A percentile compares a stretch with the other conserved stretches of the same genome.
Evolutionary conservation across 2,888 invertebrate genomes (phyloP).

Genomic region (Dryobota labecula): DNA sequence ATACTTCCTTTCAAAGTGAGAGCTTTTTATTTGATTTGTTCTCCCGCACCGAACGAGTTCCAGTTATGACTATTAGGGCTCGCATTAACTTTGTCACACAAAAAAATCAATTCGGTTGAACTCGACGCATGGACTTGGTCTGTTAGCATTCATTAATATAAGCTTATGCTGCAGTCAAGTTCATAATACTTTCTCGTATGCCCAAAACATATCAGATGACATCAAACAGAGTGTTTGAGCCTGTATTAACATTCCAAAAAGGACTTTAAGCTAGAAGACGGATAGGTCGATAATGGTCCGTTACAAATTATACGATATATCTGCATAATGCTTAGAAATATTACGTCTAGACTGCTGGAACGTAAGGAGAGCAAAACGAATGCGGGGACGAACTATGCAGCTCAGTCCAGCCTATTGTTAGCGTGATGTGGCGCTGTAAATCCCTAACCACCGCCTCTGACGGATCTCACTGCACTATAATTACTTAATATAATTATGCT

Average conservation of each 20-base stretch:
- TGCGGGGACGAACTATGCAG: conserved; percentile 74
- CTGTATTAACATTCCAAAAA: conserved; percentile 34
- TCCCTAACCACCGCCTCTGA: conserved; percentile 75
- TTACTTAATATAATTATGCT: conserved; percentile 84
- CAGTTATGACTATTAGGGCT: conserved; percentile 61
- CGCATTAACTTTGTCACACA: conserved; percentile 56
- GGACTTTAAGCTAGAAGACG: conserved; percentile 20
- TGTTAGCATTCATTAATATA: conserved; percentile 48
- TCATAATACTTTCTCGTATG: conserved; percentile 19
- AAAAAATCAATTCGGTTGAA: conserved; percentile 40
- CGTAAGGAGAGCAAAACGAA: conserved; percentile 85
- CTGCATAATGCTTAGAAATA: conserved; percentile 83
- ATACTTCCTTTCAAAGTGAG: conserved; percentile 84
- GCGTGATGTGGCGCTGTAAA: conserved; percentile 85
- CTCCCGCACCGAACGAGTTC: conserved; percentile 58
- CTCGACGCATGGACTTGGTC: conserved; percentile 30
- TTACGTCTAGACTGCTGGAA: conserved; percentile 88
- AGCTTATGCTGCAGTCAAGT: conserved; percentile 24
- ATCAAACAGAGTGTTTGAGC: conserved; percentile 30
- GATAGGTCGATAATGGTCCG: conserved; percentile 48
- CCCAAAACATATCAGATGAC: conserved; percentile 42
- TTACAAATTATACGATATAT: conserved; percentile 76
- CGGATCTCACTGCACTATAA: conserved; percentile 78
- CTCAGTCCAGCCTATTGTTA: conserved; percentile 85
- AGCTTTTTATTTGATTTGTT: conserved; percentile 83